phyloP scores from a whole-genome alignment of 2,113 vertebrate species.

The Spheniscus mendiculus region DNA sequence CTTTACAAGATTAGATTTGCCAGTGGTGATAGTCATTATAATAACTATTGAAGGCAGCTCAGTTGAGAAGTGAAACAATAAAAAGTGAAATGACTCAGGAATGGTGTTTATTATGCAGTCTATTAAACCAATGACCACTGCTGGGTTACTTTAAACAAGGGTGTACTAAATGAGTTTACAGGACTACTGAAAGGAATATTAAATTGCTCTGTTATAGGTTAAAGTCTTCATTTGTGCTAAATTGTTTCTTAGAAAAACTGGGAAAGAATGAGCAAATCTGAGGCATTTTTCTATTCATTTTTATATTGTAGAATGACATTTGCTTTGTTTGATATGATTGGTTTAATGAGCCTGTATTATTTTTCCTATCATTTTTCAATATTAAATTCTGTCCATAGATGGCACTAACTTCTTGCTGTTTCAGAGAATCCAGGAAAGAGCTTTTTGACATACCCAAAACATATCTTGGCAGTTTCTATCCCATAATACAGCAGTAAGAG shows the following conservation, averaged over 20 bases:
- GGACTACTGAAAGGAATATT: not conserved
- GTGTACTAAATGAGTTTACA: not conserved
- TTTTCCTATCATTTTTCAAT: not conserved
- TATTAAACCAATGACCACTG: not conserved
- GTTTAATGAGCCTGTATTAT: not conserved
- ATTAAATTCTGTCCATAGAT: constrained; percentile 41
- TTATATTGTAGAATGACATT: not conserved
- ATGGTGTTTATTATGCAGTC: not conserved
- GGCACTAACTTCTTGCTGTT: constrained; percentile 55
- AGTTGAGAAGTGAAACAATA: not conserved
- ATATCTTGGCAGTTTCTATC: not conserved
- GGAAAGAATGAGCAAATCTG: not conserved
- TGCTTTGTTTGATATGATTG: not conserved
- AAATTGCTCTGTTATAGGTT: not conserved
- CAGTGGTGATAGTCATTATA: not conserved
- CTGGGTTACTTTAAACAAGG: not conserved
- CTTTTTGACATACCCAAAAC: not conserved
- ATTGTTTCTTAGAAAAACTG: not conserved
- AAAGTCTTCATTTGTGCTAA: not conserved
- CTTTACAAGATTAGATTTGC: not conserved
- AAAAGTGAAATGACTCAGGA: not conserved
- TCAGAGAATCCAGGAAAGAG: not conserved
- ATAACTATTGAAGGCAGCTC: not conserved
- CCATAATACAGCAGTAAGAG: not conserved
- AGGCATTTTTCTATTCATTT: not conserved